A percentile compares a stretch with the other conserved stretches of the same genome.
These are phyloP conservation scores for Corbicula japonica DNA, from an alignment of 2,888 invertebrate species.

Conservation along the genomic window DNA sequence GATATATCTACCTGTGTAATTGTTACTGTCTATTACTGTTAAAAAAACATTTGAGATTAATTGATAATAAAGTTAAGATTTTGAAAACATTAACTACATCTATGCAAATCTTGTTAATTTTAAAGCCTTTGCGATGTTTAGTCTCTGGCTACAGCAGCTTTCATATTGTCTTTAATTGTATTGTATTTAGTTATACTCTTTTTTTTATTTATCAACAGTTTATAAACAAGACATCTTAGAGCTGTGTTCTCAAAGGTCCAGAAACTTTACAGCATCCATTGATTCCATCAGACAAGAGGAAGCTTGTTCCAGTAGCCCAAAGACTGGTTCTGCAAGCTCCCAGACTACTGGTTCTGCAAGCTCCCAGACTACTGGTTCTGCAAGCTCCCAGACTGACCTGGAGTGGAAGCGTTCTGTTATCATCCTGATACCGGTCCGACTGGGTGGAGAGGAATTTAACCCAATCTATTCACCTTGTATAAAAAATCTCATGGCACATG, in stretches of 20 bases:
- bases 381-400: conserved; percentile 1
- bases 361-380: background rate
- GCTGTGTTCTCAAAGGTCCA: conserved; percentile 80
- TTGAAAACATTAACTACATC: too few relatives aligned
- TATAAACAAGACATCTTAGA: conserved; percentile 93
- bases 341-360: background rate
- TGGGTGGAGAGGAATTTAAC: conserved; percentile 95
- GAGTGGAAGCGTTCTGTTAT: conserved; percentile 88
- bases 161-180: too few relatives aligned
- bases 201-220: conserved; percentile 87
- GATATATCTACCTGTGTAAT: too few relatives aligned
- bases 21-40: too few relatives aligned
- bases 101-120: too few relatives aligned
- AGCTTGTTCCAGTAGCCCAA: background rate
- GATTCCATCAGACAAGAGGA: conserved; percentile 45
- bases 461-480: conserved; percentile 94
- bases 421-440: conserved; percentile 93
- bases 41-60: too few relatives aligned
- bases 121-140: too few relatives aligned
- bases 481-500: conserved; percentile 92
- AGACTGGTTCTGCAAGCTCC: background rate
- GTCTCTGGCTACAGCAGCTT: too few relatives aligned
- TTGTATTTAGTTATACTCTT: too few relatives aligned
- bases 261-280: conserved; percentile 62
- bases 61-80: too few relatives aligned